Evolutionary conservation across 2,888 invertebrate species (phyloP).

Genomic region (Pedicia rivosa): DNA sequence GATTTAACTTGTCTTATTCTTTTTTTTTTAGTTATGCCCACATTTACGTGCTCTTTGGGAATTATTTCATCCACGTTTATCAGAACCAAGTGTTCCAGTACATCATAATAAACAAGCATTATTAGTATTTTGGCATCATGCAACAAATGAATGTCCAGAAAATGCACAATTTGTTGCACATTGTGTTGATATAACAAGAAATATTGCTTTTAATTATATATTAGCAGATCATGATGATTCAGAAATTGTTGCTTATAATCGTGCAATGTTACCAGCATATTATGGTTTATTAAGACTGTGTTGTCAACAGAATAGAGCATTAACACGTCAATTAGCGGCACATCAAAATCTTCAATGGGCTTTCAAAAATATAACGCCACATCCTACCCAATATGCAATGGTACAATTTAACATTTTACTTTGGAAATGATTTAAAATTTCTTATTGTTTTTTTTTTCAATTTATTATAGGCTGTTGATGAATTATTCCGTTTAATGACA

Average conservation of each 20-base stretch:
- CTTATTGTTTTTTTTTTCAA: not conserved
- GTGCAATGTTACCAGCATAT: constrained; percentile 85
- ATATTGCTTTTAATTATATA: constrained; percentile 93
- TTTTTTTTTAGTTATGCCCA: constrained; percentile 62
- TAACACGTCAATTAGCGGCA: constrained; percentile 72
- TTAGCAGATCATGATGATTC: constrained; percentile 93
- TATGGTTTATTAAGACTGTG: constrained; percentile 79
- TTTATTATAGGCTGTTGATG: constrained; percentile 56
- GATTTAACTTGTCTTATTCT: too few species aligned
- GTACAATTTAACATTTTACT: constrained; percentile 24
- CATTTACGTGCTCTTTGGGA: constrained; percentile 87
- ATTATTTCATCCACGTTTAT: constrained; percentile 83
- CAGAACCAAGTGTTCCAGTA: constrained; percentile 86
- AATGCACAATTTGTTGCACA: constrained; percentile 77
- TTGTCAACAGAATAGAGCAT: constrained; percentile 73
- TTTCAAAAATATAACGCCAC: constrained; percentile 91
- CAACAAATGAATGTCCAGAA: constrained; percentile 82
- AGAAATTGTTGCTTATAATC: constrained; percentile 86
- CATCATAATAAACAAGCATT: constrained; percentile 92
- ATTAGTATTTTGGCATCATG: constrained; percentile 86
- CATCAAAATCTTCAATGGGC: constrained; percentile 97
- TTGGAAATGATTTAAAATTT: constrained; percentile 5
- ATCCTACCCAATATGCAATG: constrained; percentile 80
- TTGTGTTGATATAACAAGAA: constrained; percentile 77
- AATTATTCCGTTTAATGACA: constrained; percentile 78